Base-by-base conservation (phyloP, 2,113 vertebrate species). In the Telmatochromis bifrenatus region DNA sequence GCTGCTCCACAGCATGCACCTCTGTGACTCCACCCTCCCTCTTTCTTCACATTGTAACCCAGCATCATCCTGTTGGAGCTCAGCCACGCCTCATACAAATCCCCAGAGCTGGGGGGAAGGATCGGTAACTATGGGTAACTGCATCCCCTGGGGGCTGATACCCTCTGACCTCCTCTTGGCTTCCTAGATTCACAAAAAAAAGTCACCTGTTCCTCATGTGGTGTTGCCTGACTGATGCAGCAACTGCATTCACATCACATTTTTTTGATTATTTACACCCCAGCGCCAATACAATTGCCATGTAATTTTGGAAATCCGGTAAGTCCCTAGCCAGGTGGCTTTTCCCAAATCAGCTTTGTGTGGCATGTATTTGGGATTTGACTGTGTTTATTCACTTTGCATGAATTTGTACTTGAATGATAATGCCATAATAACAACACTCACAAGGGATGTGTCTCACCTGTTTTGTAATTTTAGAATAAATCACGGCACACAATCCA, bases 121-220 rank as follows among this genome's bases (percentile, higher is more conserved):
- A 86, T 80, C 87, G 75, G 95, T 95, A 92, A 96, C 95, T 95
- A 95, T 80, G 92, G 93, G 95, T 93, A 95, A 95, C 95, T 87
- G 91, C 94, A 90, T 95, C 96, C 94, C 92, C 39, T 84, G 70
- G 92, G 90, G 88, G 93, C 51, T 51, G 84, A 87, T 93, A 93
- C 89, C 93, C 96, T 95, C 83, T 95, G 90, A 94, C 93, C 93
- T 88, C 35, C 26, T 90, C 89, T 92, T 92, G 53, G 21, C 81
- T 73, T 75, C 73, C 70, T 80, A 47, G 47, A 90, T 85, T 80
- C 82, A 84, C 51, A 35, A 62, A 65, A 65, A n/a, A 37, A 82
- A 88, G 35, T 55, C 19, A 21, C 75, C 9, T 4, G 35, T 68
- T n/a, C 26, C 26, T 47, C 13, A 9, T 58, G 21, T 33, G 4